A percentile compares a stretch with the other conserved stretches of the same genome.
Evolutionary conservation across 2,113 vertebrate species (phyloP).

Genomic region (Chaetura pelagica): DNA sequence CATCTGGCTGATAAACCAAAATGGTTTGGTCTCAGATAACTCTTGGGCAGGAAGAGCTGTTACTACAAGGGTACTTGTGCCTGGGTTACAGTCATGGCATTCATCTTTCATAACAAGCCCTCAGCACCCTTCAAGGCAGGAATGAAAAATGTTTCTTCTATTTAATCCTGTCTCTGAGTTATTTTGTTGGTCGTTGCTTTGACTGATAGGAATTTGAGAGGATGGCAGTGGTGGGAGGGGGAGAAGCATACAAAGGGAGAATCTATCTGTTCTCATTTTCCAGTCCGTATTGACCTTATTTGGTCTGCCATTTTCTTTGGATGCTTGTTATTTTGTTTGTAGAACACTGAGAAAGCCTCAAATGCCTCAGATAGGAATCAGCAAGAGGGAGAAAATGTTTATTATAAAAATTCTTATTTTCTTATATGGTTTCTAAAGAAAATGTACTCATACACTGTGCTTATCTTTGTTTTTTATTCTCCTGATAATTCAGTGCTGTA

Average conservation of each 20-base stretch:
- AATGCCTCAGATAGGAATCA: not conserved
- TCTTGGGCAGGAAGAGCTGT: not conserved
- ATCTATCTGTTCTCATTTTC: not conserved
- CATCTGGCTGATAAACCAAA: not conserved
- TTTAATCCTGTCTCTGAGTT: not conserved
- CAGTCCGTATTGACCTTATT: not conserved
- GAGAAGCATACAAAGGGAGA: not conserved
- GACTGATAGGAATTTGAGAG: not conserved
- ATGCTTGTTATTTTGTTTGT: not conserved
- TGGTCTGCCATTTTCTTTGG: not conserved
- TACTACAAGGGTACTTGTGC: not conserved
- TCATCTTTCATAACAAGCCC: not conserved
- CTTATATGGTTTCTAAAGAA: not conserved
- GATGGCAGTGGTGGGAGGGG: not conserved
- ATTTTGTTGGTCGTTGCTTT: not conserved
- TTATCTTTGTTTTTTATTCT: not conserved
- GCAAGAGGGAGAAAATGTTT: not conserved
- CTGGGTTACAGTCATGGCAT: not conserved
- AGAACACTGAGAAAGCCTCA: not conserved
- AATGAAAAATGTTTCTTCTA: not conserved
- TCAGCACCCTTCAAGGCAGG: not conserved
- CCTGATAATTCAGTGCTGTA: not conserved
- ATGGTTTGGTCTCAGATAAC: fast-evolving
- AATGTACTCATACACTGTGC: not conserved
- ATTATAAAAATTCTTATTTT: not conserved